Conservation (phyloP, 2,113 vertebrate species). For the Datnioides undecimradiatus region DNA sequence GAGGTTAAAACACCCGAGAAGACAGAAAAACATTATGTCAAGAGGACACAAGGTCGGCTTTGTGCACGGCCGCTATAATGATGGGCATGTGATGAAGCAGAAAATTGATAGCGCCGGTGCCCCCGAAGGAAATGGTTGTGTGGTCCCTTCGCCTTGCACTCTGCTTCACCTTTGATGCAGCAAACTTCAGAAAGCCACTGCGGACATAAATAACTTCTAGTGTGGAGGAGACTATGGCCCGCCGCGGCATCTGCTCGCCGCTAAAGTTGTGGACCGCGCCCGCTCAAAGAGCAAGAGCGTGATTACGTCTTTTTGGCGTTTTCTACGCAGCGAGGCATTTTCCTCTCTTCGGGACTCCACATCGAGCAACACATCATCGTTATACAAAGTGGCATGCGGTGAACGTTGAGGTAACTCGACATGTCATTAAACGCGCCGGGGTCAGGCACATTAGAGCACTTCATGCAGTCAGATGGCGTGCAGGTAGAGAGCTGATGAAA, state of each 20-base stretch:
- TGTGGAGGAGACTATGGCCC: slow-evolving; percentile 7
- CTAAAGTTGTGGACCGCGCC: background rate
- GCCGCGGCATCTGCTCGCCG: background rate
- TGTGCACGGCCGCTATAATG: slow-evolving; percentile 35
- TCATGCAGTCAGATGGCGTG: background rate
- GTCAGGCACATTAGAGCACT: background rate
- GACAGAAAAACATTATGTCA: slow-evolving; percentile 1
- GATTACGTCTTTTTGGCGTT: background rate
- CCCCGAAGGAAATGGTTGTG: slow-evolving; percentile 4
- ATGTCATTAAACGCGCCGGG: background rate
- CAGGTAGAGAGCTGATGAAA: background rate
- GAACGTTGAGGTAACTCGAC: background rate
- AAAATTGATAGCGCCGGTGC: slow-evolving; percentile 45
- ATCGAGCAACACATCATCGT: background rate
- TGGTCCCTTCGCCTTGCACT: slow-evolving; percentile 34
- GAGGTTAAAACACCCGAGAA: slow-evolving; percentile 6
- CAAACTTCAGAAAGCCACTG: slow-evolving; percentile 45
- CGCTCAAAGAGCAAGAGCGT: background rate
- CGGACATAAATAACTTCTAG: slow-evolving; percentile 44
- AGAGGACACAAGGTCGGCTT: slow-evolving; percentile 20
- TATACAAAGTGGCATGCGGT: background rate
- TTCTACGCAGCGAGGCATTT: background rate
- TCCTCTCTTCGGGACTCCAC: background rate
- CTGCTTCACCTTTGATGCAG: slow-evolving; percentile 50
- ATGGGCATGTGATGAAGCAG: slow-evolving; percentile 43